Percentiles rank a stretch among this genome's conserved stretches.
phyloP scores from a whole-genome alignment of 2,888 invertebrate genomes.

The Stenichneumon culpator region DNA sequence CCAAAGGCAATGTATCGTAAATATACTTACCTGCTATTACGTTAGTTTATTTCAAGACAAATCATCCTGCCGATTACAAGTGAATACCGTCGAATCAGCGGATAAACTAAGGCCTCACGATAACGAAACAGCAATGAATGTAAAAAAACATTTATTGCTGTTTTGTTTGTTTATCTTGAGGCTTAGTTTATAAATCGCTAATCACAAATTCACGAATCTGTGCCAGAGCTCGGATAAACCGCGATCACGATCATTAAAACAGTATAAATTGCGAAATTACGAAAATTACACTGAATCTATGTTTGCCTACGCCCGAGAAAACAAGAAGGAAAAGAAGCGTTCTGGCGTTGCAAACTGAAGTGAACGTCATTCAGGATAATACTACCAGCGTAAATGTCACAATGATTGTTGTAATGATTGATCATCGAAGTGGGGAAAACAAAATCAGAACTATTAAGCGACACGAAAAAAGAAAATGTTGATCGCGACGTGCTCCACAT shows the following conservation, averaged over 20 bases:
- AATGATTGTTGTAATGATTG: conserved; percentile 8
- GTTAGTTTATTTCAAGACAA: background rate
- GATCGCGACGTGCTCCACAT: background rate
- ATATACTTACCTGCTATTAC: background rate
- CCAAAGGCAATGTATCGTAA: background rate
- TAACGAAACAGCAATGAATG: no score
- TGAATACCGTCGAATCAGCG: no score
- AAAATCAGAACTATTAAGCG: background rate
- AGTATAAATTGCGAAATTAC: background rate
- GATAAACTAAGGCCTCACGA: background rate
- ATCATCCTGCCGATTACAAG: background rate
- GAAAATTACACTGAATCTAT: conserved; percentile 44
- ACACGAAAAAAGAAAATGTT: background rate
- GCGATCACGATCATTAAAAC: no score
- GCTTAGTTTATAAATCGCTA: no score
- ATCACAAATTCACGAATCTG: no score
- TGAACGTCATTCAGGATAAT: conserved; percentile 2
- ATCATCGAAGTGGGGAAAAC: conserved; percentile 21
- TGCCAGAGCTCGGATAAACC: no score
- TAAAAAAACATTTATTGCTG: no score
- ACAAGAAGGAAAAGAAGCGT: conserved; percentile 4
- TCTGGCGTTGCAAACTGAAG: background rate
- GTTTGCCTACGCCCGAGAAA: conserved; percentile 64
- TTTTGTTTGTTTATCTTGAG: no score
- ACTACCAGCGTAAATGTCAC: conserved; percentile 9